Percentiles rank a stretch among this genome's conserved stretches.
Conservation (phyloP, 2,888 invertebrate genomes). For the Hemithea aestivaria region DNA sequence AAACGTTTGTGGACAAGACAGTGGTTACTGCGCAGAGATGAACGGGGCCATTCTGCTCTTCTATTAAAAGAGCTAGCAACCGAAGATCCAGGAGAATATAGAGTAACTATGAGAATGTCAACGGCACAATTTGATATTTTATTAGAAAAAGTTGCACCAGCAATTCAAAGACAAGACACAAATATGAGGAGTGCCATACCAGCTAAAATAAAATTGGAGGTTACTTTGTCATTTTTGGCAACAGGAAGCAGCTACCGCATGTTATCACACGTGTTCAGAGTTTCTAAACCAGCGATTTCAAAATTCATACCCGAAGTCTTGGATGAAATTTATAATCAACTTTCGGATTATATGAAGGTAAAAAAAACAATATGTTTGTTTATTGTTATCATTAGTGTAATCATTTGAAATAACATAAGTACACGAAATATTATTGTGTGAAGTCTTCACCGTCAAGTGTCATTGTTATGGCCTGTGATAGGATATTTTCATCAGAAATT, state of each 20-base stretch:
- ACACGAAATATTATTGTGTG: constrained; percentile 16
- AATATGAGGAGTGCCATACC: constrained; percentile 32
- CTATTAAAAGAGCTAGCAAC: constrained; percentile 23
- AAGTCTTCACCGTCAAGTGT: constrained; percentile 15
- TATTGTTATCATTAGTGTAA: constrained; percentile 16
- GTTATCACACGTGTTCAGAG: constrained; percentile 31
- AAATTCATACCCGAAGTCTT: constrained; percentile 27
- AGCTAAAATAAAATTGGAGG: constrained; percentile 33
- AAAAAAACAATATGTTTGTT: constrained; percentile 14
- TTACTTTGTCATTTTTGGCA: constrained; percentile 33
- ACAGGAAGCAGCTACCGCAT: constrained; percentile 29
- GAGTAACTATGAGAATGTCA: constrained; percentile 17
- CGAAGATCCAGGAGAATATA: constrained; percentile 25
- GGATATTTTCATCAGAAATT: constrained; percentile 15
- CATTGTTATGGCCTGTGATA: constrained; percentile 8
- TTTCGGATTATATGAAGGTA: constrained; percentile 16
- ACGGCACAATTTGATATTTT: constrained; percentile 23
- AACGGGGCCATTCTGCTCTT: constrained; percentile 26
- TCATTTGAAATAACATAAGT: constrained; percentile 15
- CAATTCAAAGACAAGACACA: constrained; percentile 29
- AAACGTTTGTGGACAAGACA: constrained; percentile 20
- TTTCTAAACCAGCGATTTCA: constrained; percentile 27
- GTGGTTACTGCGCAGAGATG: constrained; percentile 13
- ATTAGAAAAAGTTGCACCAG: constrained; percentile 20
- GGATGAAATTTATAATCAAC: constrained; percentile 8